Evolutionary conservation across 2,888 invertebrate genomes (phyloP), one percentile per base, ranked within the genome.

Genomic region (Tetheella fluctuosa): DNA sequence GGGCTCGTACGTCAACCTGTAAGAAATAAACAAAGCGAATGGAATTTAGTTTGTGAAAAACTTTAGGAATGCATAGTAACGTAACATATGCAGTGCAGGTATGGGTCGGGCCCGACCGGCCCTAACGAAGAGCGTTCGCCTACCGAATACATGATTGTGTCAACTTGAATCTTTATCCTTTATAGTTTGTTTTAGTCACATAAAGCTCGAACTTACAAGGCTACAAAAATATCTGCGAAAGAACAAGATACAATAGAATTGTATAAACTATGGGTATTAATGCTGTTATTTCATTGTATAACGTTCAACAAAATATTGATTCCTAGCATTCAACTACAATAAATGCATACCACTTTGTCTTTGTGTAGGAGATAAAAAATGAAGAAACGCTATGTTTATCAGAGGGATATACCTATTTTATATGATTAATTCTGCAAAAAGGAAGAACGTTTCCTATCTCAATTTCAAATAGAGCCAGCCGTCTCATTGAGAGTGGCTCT

Each of bases 81-180:
- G 76, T 90, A 91, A 91, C 92, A 91, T 92, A 92, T 91, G 92
- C 92, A 90, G 89, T 67, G 85, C 90, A 91, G 92, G 92, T 91
- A 88, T 85, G 83, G 85, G 84, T 74, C 74, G 78, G 81, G 72
- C 48, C 48, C 48, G 48, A 78, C 76, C 59, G 64, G 75, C 65
- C 79, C 91, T 92, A 92, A 92, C 92, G 92, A 92, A 89, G 82
- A 81, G 78, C 69, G 86, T 77, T 84, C 89, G 92, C 78, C 74
- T 70, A 61, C 59, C 73, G 91, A 88, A 92, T 92, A 92, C 90
- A 74, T 86, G 90, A 91, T 85, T 65, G 67, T 83, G 85, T 83
- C 86, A 77, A 77, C 79, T 77, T 76, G 74, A 76, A 76, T 80
- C 80, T 82, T 83, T 79, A 64, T 34, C 80, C 80, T 82, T 83